These are phyloP conservation scores for Syngnathus scovelli DNA, from an alignment of 2,113 vertebrate genomes.

Conservation along the genomic window DNA sequence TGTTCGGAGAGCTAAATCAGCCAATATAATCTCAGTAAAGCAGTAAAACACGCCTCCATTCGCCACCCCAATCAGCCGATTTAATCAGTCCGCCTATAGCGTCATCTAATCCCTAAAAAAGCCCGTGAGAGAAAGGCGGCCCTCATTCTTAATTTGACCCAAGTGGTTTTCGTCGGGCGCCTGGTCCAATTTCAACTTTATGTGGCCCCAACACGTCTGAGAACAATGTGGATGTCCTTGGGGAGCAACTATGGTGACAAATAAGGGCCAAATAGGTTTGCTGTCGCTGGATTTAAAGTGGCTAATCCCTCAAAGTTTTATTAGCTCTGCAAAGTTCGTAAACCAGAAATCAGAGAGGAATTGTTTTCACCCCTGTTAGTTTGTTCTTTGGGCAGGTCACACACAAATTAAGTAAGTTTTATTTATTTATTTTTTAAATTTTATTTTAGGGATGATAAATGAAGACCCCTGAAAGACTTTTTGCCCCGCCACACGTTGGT, in stretches of 20 bases:
- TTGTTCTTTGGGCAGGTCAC: background rate
- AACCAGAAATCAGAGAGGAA: background rate
- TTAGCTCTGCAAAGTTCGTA: background rate
- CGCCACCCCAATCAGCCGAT: slow-evolving; percentile 57
- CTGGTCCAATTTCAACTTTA: slow-evolving; percentile 64
- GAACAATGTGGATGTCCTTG: slow-evolving; percentile 46
- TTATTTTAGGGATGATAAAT: no score
- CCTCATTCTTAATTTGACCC: slow-evolving; percentile 65
- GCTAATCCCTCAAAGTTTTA: slow-evolving; percentile 49
- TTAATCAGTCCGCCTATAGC: slow-evolving; percentile 68
- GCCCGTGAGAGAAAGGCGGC: slow-evolving; percentile 46
- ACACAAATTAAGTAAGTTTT: background rate
- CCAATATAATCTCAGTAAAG: slow-evolving; percentile 56
- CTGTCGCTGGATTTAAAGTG: slow-evolving; percentile 37
- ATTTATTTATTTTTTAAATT: no score
- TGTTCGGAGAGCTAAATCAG: slow-evolving; percentile 68
- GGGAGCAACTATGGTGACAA: slow-evolving; percentile 57
- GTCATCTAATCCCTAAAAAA: slow-evolving; percentile 67
- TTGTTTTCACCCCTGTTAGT: background rate
- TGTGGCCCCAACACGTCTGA: slow-evolving; percentile 42
- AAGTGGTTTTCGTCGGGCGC: slow-evolving; percentile 54
- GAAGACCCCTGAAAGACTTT: background rate
- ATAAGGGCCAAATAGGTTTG: slow-evolving; percentile 44
- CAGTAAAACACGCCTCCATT: slow-evolving; percentile 59
- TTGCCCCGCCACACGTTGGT: background rate